phyloP scores from a whole-genome alignment of 2,888 invertebrate species.

The Myopa testacea region DNA sequence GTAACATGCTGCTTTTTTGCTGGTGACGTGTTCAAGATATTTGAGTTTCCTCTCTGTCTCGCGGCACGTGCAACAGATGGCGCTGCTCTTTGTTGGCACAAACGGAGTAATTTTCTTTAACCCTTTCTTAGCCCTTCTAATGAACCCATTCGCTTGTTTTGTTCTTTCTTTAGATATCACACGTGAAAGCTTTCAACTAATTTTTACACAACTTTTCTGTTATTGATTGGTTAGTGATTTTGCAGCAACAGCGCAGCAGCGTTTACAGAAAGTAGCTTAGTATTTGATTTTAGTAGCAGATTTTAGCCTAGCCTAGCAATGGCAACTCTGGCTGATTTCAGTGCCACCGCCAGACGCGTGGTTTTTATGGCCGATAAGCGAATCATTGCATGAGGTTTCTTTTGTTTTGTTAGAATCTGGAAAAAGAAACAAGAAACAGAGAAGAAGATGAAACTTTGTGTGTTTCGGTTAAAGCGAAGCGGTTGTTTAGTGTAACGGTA shows the following conservation, averaged over 20 bases:
- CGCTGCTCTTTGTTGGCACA: slow-evolving; percentile 19
- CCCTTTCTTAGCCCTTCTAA: neutral
- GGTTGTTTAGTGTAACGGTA: neutral
- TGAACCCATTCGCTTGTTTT: neutral
- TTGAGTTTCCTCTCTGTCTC: no score
- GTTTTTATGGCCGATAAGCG: slow-evolving; percentile 1
- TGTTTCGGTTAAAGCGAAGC: slow-evolving; percentile 24
- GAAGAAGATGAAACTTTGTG: slow-evolving; percentile 39
- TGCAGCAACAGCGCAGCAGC: neutral
- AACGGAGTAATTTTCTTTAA: neutral
- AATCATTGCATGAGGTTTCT: slow-evolving; percentile 28
- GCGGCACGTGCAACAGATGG: neutral
- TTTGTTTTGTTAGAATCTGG: slow-evolving; percentile 39
- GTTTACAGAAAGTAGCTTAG: neutral
- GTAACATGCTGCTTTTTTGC: neutral
- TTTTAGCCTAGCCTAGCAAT: slow-evolving; percentile 18
- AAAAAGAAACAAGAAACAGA: slow-evolving; percentile 47
- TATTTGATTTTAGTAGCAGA: slow-evolving; percentile 34
- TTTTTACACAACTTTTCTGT: neutral
- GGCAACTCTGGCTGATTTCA: slow-evolving; percentile 20
- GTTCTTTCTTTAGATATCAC: no score
- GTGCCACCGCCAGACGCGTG: slow-evolving; percentile 14
- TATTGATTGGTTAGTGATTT: neutral
- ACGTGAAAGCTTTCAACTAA: no score
- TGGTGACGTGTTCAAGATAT: no score